Base-by-base conservation (phyloP, 1,140 invertebrate genomes). In the Sminthurinus signatus region DNA sequence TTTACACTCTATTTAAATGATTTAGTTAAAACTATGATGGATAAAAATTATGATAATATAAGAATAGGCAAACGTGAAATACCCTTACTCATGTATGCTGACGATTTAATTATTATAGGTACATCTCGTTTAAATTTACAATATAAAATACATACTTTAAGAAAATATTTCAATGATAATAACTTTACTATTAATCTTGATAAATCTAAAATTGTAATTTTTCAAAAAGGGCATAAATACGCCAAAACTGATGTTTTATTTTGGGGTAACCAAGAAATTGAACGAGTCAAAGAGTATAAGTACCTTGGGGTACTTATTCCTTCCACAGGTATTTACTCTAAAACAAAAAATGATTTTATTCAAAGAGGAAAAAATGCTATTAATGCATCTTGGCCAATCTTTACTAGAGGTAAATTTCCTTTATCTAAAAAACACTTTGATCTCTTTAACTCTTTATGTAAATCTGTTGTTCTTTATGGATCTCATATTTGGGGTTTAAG, bases 141-240 rank as follows among this genome's bases (percentile, higher is more conserved):
- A 25, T 5, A 19, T 2, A 62, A 62, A 21, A 55, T 62, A 2
- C 21, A 62, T n/a, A 0, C 10, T 15, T 12, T 51, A 0, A 25
- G 17, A 8, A 1, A 64, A 50, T 72, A 67, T 44, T 65, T 65
- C n/a, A 17, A 25, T 4, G 36, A 23, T 19, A 73, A 68, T 39
- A 51, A 60, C 14, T 29, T 73, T 1, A 62, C 8, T 10, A 44
- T 70, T 21, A 70, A 73, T 31, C 52, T 62, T 1, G 42, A 17
- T 1, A 73, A 73, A 64, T 67, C 72, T 8, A 63, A 67, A 27
- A 39, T 70, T 17, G 17, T 73, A 2, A 55, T 69, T n/a, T 71
- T 68, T 50, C 66, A 63, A 50, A 63, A 57, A 27, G 52, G 57
- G 4, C 57, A 44, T 27, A 62, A n/a, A 54, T 4, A n/a, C 15